Evolutionary conservation across 2,888 invertebrate genomes (phyloP).

Genomic region (Aspidiotus destructor): DNA sequence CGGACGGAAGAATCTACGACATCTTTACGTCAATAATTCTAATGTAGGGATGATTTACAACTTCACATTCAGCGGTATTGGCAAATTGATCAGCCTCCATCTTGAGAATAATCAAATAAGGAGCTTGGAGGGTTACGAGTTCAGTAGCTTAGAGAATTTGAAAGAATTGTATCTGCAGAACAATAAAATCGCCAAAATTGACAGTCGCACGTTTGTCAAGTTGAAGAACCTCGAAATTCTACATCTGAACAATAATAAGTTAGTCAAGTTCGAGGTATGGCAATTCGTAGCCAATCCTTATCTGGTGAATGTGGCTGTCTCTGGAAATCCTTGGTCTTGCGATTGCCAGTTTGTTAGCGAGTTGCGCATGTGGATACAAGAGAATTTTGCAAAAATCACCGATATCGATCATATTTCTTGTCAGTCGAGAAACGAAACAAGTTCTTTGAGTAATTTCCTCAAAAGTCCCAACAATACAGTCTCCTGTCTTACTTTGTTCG

Average conservation of each 20-base stretch:
- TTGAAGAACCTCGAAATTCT: slow-evolving; percentile 74
- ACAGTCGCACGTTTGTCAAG: slow-evolving; percentile 72
- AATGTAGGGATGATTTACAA: slow-evolving; percentile 76
- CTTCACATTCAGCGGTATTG: slow-evolving; percentile 80
- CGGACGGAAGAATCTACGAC: slow-evolving; percentile 78
- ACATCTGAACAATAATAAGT: slow-evolving; percentile 71
- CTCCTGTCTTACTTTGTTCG: slow-evolving; percentile 51
- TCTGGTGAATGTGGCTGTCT: slow-evolving; percentile 72
- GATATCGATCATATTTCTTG: slow-evolving; percentile 69
- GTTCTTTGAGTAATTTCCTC: slow-evolving; percentile 58
- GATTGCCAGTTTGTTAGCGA: slow-evolving; percentile 74
- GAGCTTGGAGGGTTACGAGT: slow-evolving; percentile 69
- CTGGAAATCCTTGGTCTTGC: slow-evolving; percentile 83
- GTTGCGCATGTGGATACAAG: slow-evolving; percentile 68
- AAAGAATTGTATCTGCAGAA: slow-evolving; percentile 78
- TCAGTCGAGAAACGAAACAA: slow-evolving; percentile 62
- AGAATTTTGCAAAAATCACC: slow-evolving; percentile 67
- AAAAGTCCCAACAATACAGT: slow-evolving; percentile 64
- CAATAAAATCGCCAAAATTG: slow-evolving; percentile 71
- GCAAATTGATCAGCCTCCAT: slow-evolving; percentile 67
- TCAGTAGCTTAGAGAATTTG: slow-evolving; percentile 69
- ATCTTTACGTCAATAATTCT: slow-evolving; percentile 79
- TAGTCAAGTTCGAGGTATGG: slow-evolving; percentile 76
- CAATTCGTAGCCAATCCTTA: slow-evolving; percentile 72
- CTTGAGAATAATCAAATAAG: slow-evolving; percentile 77